Evolutionary conservation across 1,140 invertebrate species (phyloP).

Genomic region (Drosophila takahashii): DNA sequence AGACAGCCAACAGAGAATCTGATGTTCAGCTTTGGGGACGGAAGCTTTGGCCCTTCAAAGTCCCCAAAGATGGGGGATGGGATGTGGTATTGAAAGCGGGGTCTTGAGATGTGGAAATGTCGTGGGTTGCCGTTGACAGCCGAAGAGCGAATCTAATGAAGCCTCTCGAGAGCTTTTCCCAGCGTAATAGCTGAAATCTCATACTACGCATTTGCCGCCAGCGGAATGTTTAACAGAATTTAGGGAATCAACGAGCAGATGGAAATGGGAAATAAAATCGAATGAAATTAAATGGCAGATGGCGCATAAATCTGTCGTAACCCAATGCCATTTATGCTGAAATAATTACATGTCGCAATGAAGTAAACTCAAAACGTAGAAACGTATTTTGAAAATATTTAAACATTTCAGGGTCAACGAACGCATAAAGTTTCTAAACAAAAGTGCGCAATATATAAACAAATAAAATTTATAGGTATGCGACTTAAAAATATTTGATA

Average conservation of each 20-base stretch:
- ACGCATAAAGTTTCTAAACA: constrained; percentile 3
- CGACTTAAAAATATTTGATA: background rate
- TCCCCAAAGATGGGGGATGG: background rate
- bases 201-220: constrained; percentile 12
- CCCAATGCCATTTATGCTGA: constrained; percentile 3
- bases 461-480: background rate
- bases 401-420: constrained; percentile 16
- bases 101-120: constrained; percentile 9
- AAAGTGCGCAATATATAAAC: background rate
- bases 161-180: constrained; percentile 38
- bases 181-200: constrained; percentile 39
- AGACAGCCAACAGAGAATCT: constrained; percentile 15
- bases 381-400: background rate
- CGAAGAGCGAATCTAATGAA: constrained; percentile 54
- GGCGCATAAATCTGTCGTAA: constrained; percentile 18
- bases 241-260: constrained; percentile 19
- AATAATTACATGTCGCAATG: constrained; percentile 22
- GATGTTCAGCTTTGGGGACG: constrained; percentile 29
- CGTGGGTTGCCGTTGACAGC: constrained; percentile 43
- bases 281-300: constrained; percentile 17
- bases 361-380: constrained; percentile 8
- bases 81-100: background rate
- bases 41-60: background rate
- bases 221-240: constrained; percentile 20
- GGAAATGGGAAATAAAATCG: constrained; percentile 8